Evolutionary conservation across 2,888 invertebrate species (phyloP).

Genomic region (Byasa hedistus): DNA sequence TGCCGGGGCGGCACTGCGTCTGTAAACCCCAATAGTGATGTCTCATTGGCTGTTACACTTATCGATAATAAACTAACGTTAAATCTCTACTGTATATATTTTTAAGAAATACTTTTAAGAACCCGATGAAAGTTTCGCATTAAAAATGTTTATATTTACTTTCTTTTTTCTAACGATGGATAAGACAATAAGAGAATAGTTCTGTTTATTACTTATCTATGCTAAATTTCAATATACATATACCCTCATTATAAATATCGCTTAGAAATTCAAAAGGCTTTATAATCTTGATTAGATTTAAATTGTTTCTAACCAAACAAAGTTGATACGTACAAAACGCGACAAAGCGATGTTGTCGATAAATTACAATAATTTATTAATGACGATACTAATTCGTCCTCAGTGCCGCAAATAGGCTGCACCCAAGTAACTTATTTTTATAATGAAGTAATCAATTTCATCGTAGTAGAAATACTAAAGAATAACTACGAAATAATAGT

Average conservation of each 20-base stretch:
- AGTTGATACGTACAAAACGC: not conserved
- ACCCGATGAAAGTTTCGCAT: too few relatives aligned
- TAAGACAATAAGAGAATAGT: too few relatives aligned
- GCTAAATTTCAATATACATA: too few relatives aligned
- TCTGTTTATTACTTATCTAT: too few relatives aligned
- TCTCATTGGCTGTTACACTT: slow-evolving; percentile 21
- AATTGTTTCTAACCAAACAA: not conserved
- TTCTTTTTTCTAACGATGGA: too few relatives aligned
- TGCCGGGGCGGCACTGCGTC: slow-evolving; percentile 70
- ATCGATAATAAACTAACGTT: slow-evolving; percentile 34
- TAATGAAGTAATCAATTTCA: not conserved
- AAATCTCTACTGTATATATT: not conserved
- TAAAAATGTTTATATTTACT: too few relatives aligned
- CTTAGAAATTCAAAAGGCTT: not conserved
- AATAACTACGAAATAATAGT: not conserved
- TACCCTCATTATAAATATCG: too few relatives aligned
- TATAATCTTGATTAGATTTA: not conserved
- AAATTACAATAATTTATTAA: slow-evolving; percentile 19
- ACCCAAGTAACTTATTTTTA: not conserved
- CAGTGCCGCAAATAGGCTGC: not conserved
- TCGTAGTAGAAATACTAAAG: not conserved
- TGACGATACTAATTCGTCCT: slow-evolving; percentile 2
- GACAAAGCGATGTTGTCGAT: slow-evolving; percentile 5
- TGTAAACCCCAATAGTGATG: slow-evolving; percentile 54
- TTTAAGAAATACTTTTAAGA: not conserved